Evolutionary conservation across 1,140 invertebrate genomes (phyloP).

Genomic region (Anthonomus grandis): DNA sequence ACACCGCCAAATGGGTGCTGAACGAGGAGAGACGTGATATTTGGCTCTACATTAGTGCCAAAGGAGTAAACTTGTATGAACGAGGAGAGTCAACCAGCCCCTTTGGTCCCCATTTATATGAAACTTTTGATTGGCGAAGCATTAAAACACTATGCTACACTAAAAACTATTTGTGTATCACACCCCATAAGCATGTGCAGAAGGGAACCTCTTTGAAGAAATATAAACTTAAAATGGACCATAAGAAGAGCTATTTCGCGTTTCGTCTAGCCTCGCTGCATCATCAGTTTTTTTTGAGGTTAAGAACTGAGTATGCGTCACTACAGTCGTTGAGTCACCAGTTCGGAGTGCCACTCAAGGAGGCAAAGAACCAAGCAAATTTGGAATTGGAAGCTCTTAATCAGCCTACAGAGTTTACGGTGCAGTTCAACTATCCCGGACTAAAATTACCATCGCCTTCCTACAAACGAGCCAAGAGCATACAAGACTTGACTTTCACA

Average conservation of each 20-base stretch:
- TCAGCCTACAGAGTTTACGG: slow-evolving; percentile 43
- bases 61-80: slow-evolving; percentile 57
- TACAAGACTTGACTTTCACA: slow-evolving; percentile 15
- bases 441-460: neutral
- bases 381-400: slow-evolving; percentile 45
- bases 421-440: slow-evolving; percentile 34
- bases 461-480: neutral
- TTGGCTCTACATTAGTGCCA: slow-evolving; percentile 58
- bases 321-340: slow-evolving; percentile 65
- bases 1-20: slow-evolving; percentile 60
- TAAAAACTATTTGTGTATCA: slow-evolving; percentile 65
- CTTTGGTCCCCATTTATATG: slow-evolving; percentile 41
- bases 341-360: slow-evolving; percentile 52
- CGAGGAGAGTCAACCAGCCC: slow-evolving; percentile 42
- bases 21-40: slow-evolving; percentile 53
- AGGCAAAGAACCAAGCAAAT: slow-evolving; percentile 48
- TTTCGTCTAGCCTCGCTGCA: slow-evolving; percentile 71
- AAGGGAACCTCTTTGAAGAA: slow-evolving; percentile 62
- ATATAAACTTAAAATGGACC: slow-evolving; percentile 70
- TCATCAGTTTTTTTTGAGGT: slow-evolving; percentile 70
- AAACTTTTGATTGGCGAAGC: slow-evolving; percentile 59
- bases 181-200: slow-evolving; percentile 55
- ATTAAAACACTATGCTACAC: slow-evolving; percentile 73
- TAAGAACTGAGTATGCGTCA: slow-evolving; percentile 67
- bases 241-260: slow-evolving; percentile 71